Evolutionary conservation across 2,888 invertebrate genomes (phyloP).

Genomic region (Nomada ferruginata): DNA sequence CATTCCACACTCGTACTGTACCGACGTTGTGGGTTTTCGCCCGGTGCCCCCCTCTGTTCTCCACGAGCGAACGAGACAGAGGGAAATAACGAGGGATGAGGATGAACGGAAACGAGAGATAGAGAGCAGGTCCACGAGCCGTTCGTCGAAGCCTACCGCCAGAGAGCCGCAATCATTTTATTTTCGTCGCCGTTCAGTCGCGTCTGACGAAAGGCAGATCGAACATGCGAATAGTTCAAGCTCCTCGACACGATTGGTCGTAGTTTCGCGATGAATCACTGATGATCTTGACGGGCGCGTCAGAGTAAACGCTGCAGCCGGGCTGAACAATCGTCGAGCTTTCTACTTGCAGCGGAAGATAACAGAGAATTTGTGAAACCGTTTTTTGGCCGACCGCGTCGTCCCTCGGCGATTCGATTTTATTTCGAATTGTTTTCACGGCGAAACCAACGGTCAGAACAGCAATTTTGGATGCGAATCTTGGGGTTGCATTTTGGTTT

Average conservation of each 20-base stretch:
- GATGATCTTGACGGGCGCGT: conserved; percentile 22
- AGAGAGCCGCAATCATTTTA: conserved; percentile 52
- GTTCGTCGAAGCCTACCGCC: conserved; percentile 41
- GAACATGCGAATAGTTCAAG: conserved; percentile 31
- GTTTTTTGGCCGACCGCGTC: background rate
- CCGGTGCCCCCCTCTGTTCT: conserved; percentile 17
- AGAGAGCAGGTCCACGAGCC: conserved; percentile 23
- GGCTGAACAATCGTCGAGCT: conserved; percentile 64
- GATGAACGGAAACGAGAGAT: conserved; percentile 8
- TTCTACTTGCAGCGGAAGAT: conserved; percentile 61
- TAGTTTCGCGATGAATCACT: conserved; percentile 10
- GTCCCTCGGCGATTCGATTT: too few species aligned
- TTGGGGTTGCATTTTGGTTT: too few species aligned
- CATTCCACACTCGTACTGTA: conserved; percentile 7
- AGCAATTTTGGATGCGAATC: too few species aligned
- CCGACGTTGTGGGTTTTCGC: conserved; percentile 49
- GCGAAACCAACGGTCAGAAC: too few species aligned
- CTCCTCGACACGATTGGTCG: conserved; percentile 13
- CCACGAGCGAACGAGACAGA: conserved; percentile 5
- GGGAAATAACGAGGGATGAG: background rate
- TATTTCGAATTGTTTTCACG: too few species aligned
- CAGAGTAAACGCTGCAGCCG: conserved; percentile 10
- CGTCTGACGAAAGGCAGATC: conserved; percentile 30
- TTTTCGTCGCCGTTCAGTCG: conserved; percentile 15
- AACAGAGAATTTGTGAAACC: conserved; percentile 15